phyloP scores from a whole-genome alignment of 2,113 vertebrate genomes.

The Miniopterus natalensis region DNA sequence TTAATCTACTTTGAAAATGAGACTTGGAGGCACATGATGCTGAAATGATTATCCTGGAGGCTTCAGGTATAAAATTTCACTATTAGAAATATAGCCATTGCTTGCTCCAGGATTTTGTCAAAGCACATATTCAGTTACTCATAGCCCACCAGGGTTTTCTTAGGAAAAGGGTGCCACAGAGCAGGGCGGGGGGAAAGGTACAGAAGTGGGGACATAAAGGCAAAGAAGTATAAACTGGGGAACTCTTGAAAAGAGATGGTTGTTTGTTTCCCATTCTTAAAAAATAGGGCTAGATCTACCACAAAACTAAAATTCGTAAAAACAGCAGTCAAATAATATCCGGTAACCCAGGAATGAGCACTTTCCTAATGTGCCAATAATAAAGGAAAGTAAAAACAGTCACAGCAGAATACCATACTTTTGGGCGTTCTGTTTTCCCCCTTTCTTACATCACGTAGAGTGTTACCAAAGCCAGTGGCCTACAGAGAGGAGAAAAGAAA shows the following conservation, averaged over 20 bases:
- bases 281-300: background rate
- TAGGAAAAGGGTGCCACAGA: background rate
- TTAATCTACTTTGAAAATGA: constrained; percentile 42
- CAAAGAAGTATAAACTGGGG: background rate
- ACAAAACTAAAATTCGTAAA: background rate
- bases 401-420: background rate
- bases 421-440: background rate
- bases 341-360: background rate
- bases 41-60: background rate
- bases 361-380: background rate
- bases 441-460: background rate
- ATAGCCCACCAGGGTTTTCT: background rate
- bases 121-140: background rate
- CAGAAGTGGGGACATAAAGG: background rate
- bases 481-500: background rate
- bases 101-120: background rate
- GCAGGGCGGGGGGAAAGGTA: background rate
- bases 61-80: background rate
- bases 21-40: background rate
- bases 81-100: background rate
- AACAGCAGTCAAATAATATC: background rate
- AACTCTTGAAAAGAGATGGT: background rate
- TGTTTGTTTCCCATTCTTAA: constrained; percentile 9
- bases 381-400: background rate
- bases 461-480: background rate